A percentile compares a stretch with the other conserved stretches of the same genome.
Evolutionary conservation across 2,888 invertebrate genomes (phyloP).

Genomic region (Drosophila trichaetosa): DNA sequence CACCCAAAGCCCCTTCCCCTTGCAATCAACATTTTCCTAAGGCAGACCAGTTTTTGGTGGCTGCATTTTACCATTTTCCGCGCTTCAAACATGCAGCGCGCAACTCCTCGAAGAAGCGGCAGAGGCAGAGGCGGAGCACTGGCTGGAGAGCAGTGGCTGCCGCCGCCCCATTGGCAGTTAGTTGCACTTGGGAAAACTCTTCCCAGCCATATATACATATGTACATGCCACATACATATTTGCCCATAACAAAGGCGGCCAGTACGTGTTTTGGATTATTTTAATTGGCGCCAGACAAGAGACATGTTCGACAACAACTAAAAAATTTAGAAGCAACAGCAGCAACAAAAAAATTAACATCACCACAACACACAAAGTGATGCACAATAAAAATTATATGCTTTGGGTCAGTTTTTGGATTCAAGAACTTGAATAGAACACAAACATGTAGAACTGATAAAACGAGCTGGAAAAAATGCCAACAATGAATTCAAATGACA

Average conservation of each 20-base stretch:
- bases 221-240: constrained; percentile 17
- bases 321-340: constrained; percentile 1
- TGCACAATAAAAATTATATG: constrained; percentile 19
- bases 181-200: constrained; percentile 63
- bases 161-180: constrained; percentile 56
- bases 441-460: constrained; percentile 45
- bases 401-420: constrained; percentile 22
- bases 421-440: constrained; percentile 21
- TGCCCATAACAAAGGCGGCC: constrained; percentile 58
- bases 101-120: constrained; percentile 13
- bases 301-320: constrained; percentile 28
- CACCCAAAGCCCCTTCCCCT: constrained; percentile 11
- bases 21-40: constrained; percentile 63
- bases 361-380: background rate
- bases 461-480: constrained; percentile 1
- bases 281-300: constrained; percentile 55
- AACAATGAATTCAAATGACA: constrained; percentile 12
- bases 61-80: constrained; percentile 77
- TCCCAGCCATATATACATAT: constrained; percentile 45
- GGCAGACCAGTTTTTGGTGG: constrained; percentile 75
- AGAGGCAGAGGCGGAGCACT: constrained; percentile 24
- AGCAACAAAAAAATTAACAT: constrained; percentile 4
- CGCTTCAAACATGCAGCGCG: constrained; percentile 49
- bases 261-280: constrained; percentile 77
- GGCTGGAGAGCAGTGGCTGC: constrained; percentile 24